Evolutionary conservation across 2,888 invertebrate genomes (phyloP).

Genomic region (Strigamia maritima): DNA sequence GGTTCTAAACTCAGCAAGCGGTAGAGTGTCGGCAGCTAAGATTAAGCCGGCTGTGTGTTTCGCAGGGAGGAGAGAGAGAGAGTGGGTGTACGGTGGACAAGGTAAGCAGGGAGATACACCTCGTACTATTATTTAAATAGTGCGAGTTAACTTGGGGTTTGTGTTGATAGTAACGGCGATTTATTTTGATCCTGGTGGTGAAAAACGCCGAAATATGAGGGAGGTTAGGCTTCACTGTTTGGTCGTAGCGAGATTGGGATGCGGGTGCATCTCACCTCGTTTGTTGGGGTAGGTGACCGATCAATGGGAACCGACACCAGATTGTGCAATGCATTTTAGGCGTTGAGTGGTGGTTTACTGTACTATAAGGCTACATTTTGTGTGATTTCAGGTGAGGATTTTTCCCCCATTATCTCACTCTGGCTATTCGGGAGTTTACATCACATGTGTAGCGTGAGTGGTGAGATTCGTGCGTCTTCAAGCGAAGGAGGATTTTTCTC

Average conservation of each 20-base stretch:
- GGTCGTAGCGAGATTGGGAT: constrained; percentile 15
- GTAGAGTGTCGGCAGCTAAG: constrained; percentile 29
- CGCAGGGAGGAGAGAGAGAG: constrained; percentile 19
- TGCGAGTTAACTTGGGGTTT: neutral
- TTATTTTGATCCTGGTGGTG: neutral
- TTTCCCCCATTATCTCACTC: neutral
- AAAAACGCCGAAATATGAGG: neutral
- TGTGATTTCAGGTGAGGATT: constrained; percentile 34
- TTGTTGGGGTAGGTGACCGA: constrained; percentile 25
- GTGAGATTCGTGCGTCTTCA: constrained; percentile 5
- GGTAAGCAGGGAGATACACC: neutral
- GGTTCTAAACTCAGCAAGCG: constrained; percentile 25
- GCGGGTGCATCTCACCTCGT: constrained; percentile 34
- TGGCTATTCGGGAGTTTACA: neutral
- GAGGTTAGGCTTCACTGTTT: constrained; percentile 27
- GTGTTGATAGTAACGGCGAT: neutral
- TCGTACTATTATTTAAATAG: neutral
- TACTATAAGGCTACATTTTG: neutral
- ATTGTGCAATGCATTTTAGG: neutral
- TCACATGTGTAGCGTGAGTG: constrained; percentile 28
- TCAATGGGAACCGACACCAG: constrained; percentile 19
- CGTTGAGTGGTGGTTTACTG: neutral
- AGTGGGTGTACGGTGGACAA: neutral
- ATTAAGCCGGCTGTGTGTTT: constrained; percentile 34
- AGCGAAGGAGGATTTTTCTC: constrained; percentile 7